These are phyloP conservation scores for Loxodonta africana DNA, from an alignment of 2,113 vertebrate species.

Conservation along the genomic window DNA sequence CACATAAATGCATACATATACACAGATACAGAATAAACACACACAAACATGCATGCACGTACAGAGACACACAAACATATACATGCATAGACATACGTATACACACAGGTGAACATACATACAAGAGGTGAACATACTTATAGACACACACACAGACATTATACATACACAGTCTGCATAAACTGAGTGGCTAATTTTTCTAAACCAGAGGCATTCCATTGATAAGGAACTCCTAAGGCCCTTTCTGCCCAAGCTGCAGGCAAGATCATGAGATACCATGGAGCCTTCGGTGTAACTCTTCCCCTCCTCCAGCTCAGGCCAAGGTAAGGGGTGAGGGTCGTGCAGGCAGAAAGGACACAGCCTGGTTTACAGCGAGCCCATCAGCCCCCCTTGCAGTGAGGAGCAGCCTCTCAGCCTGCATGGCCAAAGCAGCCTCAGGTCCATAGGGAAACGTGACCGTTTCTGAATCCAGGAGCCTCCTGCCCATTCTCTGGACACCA, in stretches of 20 bases:
- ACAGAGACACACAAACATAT: not conserved
- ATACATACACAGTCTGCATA: not conserved
- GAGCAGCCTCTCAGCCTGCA: not conserved
- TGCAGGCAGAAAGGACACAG: not conserved
- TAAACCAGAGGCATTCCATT: not conserved
- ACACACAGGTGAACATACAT: too few species aligned
- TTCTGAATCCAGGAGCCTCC: not conserved
- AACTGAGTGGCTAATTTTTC: not conserved
- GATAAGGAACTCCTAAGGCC: not conserved
- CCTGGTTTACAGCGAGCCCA: not conserved
- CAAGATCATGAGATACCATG: not conserved
- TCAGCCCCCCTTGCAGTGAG: accelerated
- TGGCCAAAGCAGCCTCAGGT: not conserved
- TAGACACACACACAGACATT: not conserved
- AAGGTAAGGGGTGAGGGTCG: accelerated
- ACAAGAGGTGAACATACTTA: too few species aligned
- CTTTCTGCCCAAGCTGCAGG: not conserved
- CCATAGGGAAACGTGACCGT: not conserved
- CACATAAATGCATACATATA: too few species aligned
- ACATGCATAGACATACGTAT: too few species aligned
- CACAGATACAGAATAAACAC: too few species aligned
- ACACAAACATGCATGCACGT: too few species aligned
- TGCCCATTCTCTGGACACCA: not conserved
- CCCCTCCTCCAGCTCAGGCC: not conserved
- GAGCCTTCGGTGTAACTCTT: not conserved